Conservation (phyloP, 2,113 vertebrate genomes). For the Neodon shergylaensis region DNA sequence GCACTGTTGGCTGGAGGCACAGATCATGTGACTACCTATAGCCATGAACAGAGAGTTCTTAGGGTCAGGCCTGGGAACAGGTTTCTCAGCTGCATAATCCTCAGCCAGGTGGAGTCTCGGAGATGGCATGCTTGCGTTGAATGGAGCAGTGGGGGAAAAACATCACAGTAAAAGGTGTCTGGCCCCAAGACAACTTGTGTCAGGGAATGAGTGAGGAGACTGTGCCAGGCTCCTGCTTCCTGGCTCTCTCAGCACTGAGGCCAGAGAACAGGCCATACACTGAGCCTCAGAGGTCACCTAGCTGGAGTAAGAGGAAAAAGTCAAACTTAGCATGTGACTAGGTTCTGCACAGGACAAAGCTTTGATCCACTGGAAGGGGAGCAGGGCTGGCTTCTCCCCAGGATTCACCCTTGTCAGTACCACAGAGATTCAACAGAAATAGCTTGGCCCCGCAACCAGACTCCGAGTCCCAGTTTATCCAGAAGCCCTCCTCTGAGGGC, state of each 20-base stretch:
- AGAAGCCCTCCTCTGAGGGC: not conserved
- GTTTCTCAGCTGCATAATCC: not conserved
- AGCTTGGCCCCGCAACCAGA: not conserved
- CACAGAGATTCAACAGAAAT: not conserved
- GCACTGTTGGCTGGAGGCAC: not conserved
- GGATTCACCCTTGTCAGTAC: not conserved
- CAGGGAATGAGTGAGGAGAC: not conserved
- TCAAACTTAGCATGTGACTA: not conserved
- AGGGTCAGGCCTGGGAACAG: not conserved
- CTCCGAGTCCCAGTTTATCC: rapidly evolving
- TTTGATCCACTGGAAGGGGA: not conserved
- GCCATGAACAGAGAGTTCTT: not conserved
- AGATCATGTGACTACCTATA: not conserved
- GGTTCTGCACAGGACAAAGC: not conserved
- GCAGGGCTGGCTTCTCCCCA: not conserved
- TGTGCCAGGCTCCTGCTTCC: not conserved
- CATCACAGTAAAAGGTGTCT: not conserved
- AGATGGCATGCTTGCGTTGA: not conserved
- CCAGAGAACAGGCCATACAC: not conserved
- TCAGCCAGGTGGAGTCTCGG: not conserved
- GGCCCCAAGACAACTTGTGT: not conserved
- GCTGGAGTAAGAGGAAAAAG: not conserved
- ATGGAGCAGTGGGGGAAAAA: not conserved
- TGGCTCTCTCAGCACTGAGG: not conserved
- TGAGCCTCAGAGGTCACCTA: not conserved